Evolutionary conservation across 2,888 invertebrate species (phyloP).

Genomic region (Chaetogeoica ovagalla): DNA sequence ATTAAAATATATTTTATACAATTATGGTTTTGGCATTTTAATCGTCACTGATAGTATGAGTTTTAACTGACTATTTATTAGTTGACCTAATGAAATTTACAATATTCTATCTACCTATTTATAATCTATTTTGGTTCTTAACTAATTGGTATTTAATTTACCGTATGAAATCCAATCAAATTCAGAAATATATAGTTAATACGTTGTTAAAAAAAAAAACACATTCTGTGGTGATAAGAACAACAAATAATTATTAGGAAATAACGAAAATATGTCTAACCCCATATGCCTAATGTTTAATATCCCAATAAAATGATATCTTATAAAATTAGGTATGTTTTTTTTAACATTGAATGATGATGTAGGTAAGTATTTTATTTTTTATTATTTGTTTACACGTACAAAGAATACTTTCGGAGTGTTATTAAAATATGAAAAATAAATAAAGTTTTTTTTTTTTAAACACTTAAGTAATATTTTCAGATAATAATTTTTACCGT

Average conservation of each 20-base stretch:
- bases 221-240: background rate
- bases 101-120: background rate
- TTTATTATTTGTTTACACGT: too few relatives aligned
- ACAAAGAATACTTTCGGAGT: too few relatives aligned
- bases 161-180: background rate
- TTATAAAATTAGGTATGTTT: too few relatives aligned
- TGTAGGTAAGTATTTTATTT: too few relatives aligned
- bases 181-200: background rate
- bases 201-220: background rate
- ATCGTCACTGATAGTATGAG: background rate
- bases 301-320: too few relatives aligned
- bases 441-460: background rate
- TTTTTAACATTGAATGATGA: too few relatives aligned
- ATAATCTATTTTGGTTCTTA: background rate
- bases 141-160: constrained; percentile 26
- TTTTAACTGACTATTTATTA: background rate
- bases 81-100: background rate
- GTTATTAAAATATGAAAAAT: too few relatives aligned
- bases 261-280: background rate
- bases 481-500: too few relatives aligned
- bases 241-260: background rate
- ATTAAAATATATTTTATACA: background rate
- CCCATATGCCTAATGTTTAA: background rate
- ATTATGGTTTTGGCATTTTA: background rate
- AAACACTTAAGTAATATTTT: background rate